Base-by-base conservation (phyloP, 92 coral and sea anemone genomes). In the Heliopora coerulea region DNA sequence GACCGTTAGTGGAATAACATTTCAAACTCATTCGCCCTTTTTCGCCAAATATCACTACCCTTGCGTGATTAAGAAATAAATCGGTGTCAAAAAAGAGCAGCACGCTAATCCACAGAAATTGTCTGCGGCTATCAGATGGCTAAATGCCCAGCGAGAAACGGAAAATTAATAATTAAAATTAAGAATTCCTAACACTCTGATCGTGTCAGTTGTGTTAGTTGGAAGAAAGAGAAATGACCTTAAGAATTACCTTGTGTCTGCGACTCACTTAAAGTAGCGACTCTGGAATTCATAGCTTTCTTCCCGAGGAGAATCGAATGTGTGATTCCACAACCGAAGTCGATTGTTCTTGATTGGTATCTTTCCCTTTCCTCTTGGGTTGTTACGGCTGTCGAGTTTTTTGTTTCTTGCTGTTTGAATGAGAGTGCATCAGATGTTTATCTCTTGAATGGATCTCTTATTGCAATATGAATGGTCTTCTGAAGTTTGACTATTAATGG, bases 61-160 rank as follows among this genome's bases (percentile, higher is more conserved):
- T 7, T 14, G 5, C 3, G 0, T 54, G 29, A 11, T 54, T 19
- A 12, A 24, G 19, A 54, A 19, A 54, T 11, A 54, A 17, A 26
- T 65, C 27, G 52, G 54, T 49, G 26, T 35, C 40, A 35, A 46
- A 49, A 44, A 67, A 25, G 74, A 46, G 15, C 52, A 10, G 12
- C 2, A 15, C 52, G n/a, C 7, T 46, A 6, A 46, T 46, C 52
- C 52, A 46, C 7, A 46, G n/a, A 46, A 67, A 67, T 67, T 67
- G 58, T 54, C 74, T 56, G 54, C 21, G 70, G 74, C 74, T 67
- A 67, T 67, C 74, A 44, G 74, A 67, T 67, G 33, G 74, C 74
- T 40, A 67, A 67, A 67, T 67, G 74, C 74, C 48, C 74, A 67
- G 20, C 58, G 58, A 46, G 48, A 58, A 44, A 37, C 39, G n/a